These are phyloP conservation scores for Coptodon rendalli DNA, from an alignment of 2,113 vertebrate species.

Conservation along the genomic window DNA sequence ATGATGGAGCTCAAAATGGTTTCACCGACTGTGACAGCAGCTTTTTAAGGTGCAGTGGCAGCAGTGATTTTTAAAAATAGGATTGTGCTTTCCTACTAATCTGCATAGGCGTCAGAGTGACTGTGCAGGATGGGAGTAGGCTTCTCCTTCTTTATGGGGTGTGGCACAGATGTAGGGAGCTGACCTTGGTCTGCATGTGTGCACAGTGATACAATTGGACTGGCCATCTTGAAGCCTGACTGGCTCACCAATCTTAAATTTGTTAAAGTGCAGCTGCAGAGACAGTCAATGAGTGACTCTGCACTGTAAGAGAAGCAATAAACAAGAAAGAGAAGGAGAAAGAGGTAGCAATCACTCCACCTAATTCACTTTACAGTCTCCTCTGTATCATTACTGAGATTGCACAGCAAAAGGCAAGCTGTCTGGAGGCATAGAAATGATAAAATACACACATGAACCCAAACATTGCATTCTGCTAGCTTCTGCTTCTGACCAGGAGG, in stretches of 20 bases:
- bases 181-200: constrained; percentile 9
- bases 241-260: constrained; percentile 2
- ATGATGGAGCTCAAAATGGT: neutral
- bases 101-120: neutral
- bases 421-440: constrained; percentile 1
- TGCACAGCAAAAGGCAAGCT: constrained; percentile 23
- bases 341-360: neutral
- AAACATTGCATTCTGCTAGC: neutral
- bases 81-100: neutral
- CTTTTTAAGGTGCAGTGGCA: neutral
- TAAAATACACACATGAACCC: neutral
- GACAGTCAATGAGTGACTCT: constrained; percentile 18
- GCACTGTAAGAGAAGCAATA: constrained; percentile 19
- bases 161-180: neutral
- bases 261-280: constrained; percentile 9
- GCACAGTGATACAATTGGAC: neutral
- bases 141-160: neutral
- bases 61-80: constrained; percentile 7
- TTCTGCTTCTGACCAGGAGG: neutral
- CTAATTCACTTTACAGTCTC: constrained; percentile 47
- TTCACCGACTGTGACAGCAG: neutral
- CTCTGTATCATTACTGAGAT: constrained; percentile 58
- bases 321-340: neutral
- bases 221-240: neutral
- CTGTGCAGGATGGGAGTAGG: neutral